Conservation (phyloP, 2,797 vertebrate genomes). For the Neosalanx taihuensis region DNA sequence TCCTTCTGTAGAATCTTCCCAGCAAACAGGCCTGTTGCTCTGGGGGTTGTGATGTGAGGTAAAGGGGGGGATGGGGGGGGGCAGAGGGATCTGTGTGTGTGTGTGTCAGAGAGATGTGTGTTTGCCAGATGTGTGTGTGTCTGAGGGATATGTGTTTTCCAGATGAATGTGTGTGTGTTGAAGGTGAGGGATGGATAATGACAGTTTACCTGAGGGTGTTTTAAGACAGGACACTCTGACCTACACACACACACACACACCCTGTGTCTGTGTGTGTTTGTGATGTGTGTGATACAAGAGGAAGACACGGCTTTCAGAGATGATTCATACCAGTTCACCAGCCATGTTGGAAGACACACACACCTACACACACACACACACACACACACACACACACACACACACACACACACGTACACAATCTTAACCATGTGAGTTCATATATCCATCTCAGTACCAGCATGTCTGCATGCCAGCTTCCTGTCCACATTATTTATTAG, state of each 20-base stretch:
- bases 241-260: not conserved
- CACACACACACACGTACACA: not conserved
- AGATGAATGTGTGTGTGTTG: not conserved
- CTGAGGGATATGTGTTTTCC: not conserved
- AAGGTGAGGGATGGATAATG: not conserved
- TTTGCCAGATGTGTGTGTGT: not conserved
- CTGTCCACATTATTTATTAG: constrained; percentile 11
- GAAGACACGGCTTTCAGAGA: no score
- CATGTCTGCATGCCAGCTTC: not conserved
- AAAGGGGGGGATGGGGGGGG: no score
- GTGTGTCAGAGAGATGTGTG: not conserved
- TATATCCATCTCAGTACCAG: not conserved
- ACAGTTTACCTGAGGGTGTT: not conserved
- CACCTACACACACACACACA: not conserved
- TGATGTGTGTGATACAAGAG: no score
- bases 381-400: not conserved
- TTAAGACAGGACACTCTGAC: not conserved
- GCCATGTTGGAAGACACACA: not conserved
- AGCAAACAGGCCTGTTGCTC: no score
- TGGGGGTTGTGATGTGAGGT: no score
- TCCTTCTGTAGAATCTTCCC: no score
- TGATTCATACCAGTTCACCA: no score
- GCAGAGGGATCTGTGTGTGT: no score
- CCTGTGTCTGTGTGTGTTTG: no score
- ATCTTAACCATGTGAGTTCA: not conserved